phyloP scores from a whole-genome alignment of 1,140 invertebrate species.

The Camponotus floridanus region DNA sequence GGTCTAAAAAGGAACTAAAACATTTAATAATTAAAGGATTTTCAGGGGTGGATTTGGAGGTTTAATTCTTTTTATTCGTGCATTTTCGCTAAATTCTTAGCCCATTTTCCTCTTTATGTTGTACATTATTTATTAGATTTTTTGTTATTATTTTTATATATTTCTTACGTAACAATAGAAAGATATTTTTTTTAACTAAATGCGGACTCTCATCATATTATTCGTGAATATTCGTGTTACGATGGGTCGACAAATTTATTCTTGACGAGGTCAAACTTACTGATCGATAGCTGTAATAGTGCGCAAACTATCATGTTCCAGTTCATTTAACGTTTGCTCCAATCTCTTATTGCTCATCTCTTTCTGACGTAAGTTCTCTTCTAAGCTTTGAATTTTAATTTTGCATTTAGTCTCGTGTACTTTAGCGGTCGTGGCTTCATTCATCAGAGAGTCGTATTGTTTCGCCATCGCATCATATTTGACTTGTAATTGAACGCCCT shows the following conservation, averaged over 20 bases:
- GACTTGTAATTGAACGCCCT: constrained; percentile 73
- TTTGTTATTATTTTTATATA: no score
- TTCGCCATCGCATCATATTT: constrained; percentile 74
- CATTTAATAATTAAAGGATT: no score
- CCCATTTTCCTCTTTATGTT: no score
- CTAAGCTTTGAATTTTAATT: constrained; percentile 69
- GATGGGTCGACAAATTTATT: neutral
- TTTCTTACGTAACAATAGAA: no score
- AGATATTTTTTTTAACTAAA: no score
- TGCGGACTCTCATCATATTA: no score
- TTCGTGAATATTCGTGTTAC: neutral
- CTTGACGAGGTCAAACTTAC: constrained; percentile 32
- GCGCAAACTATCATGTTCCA: constrained; percentile 67
- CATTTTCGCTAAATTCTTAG: no score
- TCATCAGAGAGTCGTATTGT: constrained; percentile 74
- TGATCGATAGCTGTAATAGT: constrained; percentile 24
- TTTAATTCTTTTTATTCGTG: no score
- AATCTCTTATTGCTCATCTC: constrained; percentile 65
- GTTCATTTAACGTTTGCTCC: constrained; percentile 66
- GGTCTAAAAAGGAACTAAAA: no score
- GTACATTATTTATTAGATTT: no score
- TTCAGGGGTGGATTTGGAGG: no score
- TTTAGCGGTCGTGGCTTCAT: constrained; percentile 73
- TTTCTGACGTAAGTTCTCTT: constrained; percentile 61
- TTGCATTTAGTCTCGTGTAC: constrained; percentile 75